Conservation (phyloP, 2,888 invertebrate species). For the Nomada goodeniana region DNA sequence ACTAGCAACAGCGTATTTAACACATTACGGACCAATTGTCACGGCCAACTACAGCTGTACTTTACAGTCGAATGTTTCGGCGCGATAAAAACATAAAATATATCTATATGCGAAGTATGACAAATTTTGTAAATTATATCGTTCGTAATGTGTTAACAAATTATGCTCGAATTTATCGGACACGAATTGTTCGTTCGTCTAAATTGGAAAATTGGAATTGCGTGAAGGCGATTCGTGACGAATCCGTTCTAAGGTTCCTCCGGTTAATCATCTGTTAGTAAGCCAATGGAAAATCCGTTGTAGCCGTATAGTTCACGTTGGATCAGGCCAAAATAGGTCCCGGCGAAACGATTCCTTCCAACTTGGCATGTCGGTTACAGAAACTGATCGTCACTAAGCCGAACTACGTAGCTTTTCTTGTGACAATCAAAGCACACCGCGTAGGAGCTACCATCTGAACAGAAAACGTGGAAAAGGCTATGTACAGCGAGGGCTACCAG, state of each 20-base stretch:
- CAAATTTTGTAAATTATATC: not conserved
- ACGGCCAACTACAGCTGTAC: no score
- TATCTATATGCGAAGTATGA: not conserved
- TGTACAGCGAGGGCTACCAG: slow-evolving; percentile 79
- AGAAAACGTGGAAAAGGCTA: slow-evolving; percentile 82
- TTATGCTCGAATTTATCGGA: not conserved
- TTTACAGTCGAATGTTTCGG: not conserved
- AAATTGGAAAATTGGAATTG: slow-evolving; percentile 58
- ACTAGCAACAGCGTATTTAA: not conserved
- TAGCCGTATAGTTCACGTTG: slow-evolving; percentile 70
- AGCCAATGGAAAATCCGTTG: slow-evolving; percentile 69
- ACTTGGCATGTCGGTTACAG: slow-evolving; percentile 74
- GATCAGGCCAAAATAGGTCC: slow-evolving; percentile 64
- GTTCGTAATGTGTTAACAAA: slow-evolving; percentile 45
- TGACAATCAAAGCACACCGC: slow-evolving; percentile 83
- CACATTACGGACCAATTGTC: slow-evolving; percentile 37
- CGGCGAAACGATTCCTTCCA: slow-evolving; percentile 69
- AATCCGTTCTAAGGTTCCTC: slow-evolving; percentile 54
- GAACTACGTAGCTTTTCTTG: slow-evolving; percentile 83
- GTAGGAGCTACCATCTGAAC: slow-evolving; percentile 83
- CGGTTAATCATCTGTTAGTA: slow-evolving; percentile 72
- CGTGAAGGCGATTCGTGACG: slow-evolving; percentile 61
- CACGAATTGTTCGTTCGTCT: not conserved
- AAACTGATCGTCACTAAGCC: slow-evolving; percentile 83
- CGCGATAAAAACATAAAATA: slow-evolving; percentile 36